Evolutionary conservation across 2,888 invertebrate genomes (phyloP), one percentile per base, ranked within the genome.

Genomic region (Halocaridina rubra): DNA sequence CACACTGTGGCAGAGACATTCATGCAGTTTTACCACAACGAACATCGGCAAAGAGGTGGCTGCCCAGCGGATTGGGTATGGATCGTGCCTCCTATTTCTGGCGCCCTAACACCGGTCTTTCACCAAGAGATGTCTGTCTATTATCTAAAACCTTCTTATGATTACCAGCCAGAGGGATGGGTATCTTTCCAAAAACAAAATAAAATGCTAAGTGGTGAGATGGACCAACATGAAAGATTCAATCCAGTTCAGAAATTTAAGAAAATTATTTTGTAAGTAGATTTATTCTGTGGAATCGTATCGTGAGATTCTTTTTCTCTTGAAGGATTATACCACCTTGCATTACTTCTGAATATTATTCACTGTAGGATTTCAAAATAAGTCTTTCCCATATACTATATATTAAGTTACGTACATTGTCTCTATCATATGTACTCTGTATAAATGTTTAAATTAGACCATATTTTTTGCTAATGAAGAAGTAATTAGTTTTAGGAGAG

Each of bases 1-100:
- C 98, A 98, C 90, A 96, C 97, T 0, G 98, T 98, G 24, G 95
- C 97, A 0, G 98, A 98, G 91, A 96, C 97, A 88, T 98, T 98
- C 91, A 97, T 98, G 94, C 97, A 97, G 90, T 97, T 97, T 92
- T 93, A 96, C 89, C 97, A 97, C 90, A 97, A 97, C 90, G 98
- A 98, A 91, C 94, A 95, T 88, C 93, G 96, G 89, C 91, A 97
- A 77, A 93, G 98, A 91, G 95, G 95, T 22, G 96, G 96, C 0
- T 96, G 96, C 90, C 96, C 96, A 0, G 95, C 95, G 0, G 96
- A 96, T 91, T 96, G 96, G 96, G 93, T 96, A 71, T 95, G 95
- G 95, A 93, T 93, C 88, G 93, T 93, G 33, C 93, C 93, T 0
- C 93, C 93, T 0, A 91, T 93, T 88, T 92, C 92, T n/a, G 91